These are phyloP conservation scores for Hesperia comma DNA, from an alignment of 2,888 invertebrate genomes.

Conservation along the genomic window DNA sequence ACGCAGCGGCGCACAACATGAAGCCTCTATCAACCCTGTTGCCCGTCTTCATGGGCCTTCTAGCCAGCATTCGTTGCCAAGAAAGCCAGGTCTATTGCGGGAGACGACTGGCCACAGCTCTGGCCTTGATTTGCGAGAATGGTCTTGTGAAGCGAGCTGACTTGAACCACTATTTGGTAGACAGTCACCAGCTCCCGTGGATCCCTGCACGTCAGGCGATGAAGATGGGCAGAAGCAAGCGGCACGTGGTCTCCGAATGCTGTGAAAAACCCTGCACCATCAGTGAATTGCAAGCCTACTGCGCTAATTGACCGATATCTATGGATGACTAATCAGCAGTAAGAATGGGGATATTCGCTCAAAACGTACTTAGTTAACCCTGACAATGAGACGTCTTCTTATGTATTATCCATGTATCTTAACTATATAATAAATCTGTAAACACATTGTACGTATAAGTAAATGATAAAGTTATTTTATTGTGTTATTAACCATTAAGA, in stretches of 20 bases:
- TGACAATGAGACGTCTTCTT: not conserved
- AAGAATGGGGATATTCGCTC: no score
- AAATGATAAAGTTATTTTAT: not conserved
- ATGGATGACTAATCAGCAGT: no score
- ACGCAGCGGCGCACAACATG: constrained; percentile 11
- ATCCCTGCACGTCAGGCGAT: constrained; percentile 44
- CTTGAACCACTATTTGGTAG: not conserved
- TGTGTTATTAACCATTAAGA: no score
- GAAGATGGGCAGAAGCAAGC: constrained; percentile 48
- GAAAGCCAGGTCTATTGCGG: constrained; percentile 43
- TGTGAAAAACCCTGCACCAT: constrained; percentile 54
- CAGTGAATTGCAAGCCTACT: constrained; percentile 51
- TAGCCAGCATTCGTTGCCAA: constrained; percentile 20
- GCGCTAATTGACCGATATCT: constrained; percentile 29
- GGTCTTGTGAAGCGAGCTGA: constrained; percentile 40
- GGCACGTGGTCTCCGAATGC: constrained; percentile 54
- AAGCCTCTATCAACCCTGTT: constrained; percentile 4
- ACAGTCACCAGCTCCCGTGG: constrained; percentile 45
- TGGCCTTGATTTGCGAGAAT: constrained; percentile 43
- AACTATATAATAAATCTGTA: not conserved
- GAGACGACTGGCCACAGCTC: constrained; percentile 42
- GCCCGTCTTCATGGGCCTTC: constrained; percentile 5
- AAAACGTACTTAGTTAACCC: not conserved
- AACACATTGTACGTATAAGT: not conserved
- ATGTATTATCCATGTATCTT: not conserved